Evolutionary conservation across 2,888 invertebrate genomes (phyloP).

Genomic region (Sarcophaga carnaria): DNA sequence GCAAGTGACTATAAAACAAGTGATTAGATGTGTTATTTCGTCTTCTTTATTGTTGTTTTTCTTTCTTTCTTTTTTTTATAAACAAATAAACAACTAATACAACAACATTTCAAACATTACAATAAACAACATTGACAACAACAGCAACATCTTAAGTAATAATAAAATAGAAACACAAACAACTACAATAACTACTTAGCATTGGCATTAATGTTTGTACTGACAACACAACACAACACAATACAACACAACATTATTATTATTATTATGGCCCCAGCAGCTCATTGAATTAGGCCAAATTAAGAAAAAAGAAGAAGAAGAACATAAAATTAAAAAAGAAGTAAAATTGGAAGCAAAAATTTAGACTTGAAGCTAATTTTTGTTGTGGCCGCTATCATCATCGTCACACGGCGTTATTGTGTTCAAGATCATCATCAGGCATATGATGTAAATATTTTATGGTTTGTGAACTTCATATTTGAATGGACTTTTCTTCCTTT

Average conservation of each 20-base stretch:
- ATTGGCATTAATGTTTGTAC: constrained; percentile 51
- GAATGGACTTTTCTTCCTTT: background rate
- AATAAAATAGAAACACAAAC: constrained; percentile 37
- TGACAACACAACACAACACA: background rate
- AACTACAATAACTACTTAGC: constrained; percentile 37
- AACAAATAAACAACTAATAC: constrained; percentile 65
- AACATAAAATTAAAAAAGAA: constrained; percentile 1
- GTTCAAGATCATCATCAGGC: background rate
- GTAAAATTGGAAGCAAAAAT: background rate
- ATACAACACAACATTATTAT: background rate
- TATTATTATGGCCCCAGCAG: too few relatives aligned
- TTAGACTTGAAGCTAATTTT: too few relatives aligned
- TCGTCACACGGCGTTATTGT: constrained; percentile 23
- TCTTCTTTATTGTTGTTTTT: background rate
- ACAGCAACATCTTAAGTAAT: constrained; percentile 44
- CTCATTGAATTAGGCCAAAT: constrained; percentile 69
- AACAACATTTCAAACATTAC: constrained; percentile 64
- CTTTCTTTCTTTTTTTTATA: background rate
- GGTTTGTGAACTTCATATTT: constrained; percentile 49
- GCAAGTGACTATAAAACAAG: constrained; percentile 65
- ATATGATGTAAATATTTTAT: constrained; percentile 65
- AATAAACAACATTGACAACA: constrained; percentile 67
- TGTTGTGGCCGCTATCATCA: constrained; percentile 29
- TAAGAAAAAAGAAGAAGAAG: constrained; percentile 31
- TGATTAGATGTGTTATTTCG: constrained; percentile 65